A percentile compares a stretch with the other conserved stretches of the same genome.
phyloP scores from a whole-genome alignment of 2,888 invertebrate species.

The Rhyacophila evoluta region DNA sequence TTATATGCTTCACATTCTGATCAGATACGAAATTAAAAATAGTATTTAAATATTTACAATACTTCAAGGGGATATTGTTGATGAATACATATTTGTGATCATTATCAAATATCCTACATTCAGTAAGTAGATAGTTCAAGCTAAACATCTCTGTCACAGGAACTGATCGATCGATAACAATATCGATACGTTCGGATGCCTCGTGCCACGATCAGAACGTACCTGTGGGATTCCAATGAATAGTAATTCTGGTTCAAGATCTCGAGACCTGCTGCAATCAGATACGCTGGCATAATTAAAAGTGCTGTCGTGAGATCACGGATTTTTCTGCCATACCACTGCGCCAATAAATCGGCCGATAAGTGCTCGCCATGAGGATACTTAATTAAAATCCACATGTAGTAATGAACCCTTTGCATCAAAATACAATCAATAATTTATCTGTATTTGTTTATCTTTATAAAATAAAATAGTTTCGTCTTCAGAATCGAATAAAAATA shows the following conservation, averaged over 20 bases:
- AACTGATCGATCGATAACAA: slow-evolving; percentile 6
- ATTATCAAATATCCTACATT: neutral
- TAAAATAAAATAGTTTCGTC: too few relatives aligned
- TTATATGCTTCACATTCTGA: too few relatives aligned
- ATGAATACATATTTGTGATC: too few relatives aligned
- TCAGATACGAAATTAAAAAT: too few relatives aligned
- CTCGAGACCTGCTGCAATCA: slow-evolving; percentile 32
- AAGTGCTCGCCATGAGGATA: slow-evolving; percentile 30
- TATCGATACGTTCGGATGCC: neutral
- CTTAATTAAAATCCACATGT: slow-evolving; percentile 39
- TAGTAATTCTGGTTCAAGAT: slow-evolving; percentile 11
- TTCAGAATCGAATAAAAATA: too few relatives aligned
- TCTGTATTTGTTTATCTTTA: too few relatives aligned
- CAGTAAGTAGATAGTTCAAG: neutral
- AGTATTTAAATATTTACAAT: too few relatives aligned
- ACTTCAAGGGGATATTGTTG: too few relatives aligned
- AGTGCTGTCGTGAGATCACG: slow-evolving; percentile 51
- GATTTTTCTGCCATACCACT: slow-evolving; percentile 34
- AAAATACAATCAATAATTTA: neutral
- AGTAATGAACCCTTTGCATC: neutral
- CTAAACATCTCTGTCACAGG: slow-evolving; percentile 1
- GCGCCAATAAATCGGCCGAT: slow-evolving; percentile 43
- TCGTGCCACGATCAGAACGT: neutral
- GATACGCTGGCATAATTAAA: slow-evolving; percentile 51
- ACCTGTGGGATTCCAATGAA: slow-evolving; percentile 3